These are phyloP conservation scores for Listronotus oregonensis DNA, from an alignment of 1,140 invertebrate genomes.

Conservation along the genomic window DNA sequence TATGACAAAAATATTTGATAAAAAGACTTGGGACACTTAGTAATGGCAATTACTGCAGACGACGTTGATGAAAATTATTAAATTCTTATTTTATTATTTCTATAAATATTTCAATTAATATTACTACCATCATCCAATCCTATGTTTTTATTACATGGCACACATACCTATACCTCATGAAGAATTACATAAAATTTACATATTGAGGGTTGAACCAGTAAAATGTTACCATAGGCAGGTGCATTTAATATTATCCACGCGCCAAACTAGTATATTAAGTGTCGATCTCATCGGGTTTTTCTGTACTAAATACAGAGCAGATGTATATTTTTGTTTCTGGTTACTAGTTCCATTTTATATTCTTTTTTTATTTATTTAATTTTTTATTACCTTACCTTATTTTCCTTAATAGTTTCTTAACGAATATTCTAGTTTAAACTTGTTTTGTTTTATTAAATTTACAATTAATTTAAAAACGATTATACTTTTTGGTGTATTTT, in stretches of 20 bases:
- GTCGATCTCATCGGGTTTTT: slow-evolving; percentile 3
- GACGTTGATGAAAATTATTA: too few relatives aligned
- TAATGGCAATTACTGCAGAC: too few relatives aligned
- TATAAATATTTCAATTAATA: too few relatives aligned
- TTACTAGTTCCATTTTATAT: background rate
- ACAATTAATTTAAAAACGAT: too few relatives aligned
- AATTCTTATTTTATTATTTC: too few relatives aligned
- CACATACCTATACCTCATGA: background rate
- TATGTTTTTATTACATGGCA: background rate
- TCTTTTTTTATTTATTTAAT: background rate
- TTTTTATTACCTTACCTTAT: background rate
- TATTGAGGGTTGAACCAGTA: slow-evolving; percentile 4
- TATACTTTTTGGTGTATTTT: too few relatives aligned
- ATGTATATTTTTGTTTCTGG: slow-evolving; percentile 14
- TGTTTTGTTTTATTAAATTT: too few relatives aligned
- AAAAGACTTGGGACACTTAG: too few relatives aligned
- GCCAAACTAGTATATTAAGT: slow-evolving; percentile 11
- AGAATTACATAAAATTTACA: slow-evolving; percentile 2
- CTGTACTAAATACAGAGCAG: slow-evolving; percentile 1
- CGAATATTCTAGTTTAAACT: too few relatives aligned
- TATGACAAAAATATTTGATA: too few relatives aligned
- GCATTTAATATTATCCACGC: slow-evolving; percentile 3
- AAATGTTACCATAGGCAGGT: background rate
- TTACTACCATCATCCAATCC: too few relatives aligned
- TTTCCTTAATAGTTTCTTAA: too few relatives aligned